Base-by-base conservation (phyloP, 1,140 invertebrate genomes). In the Drosophila tropicalis region DNA sequence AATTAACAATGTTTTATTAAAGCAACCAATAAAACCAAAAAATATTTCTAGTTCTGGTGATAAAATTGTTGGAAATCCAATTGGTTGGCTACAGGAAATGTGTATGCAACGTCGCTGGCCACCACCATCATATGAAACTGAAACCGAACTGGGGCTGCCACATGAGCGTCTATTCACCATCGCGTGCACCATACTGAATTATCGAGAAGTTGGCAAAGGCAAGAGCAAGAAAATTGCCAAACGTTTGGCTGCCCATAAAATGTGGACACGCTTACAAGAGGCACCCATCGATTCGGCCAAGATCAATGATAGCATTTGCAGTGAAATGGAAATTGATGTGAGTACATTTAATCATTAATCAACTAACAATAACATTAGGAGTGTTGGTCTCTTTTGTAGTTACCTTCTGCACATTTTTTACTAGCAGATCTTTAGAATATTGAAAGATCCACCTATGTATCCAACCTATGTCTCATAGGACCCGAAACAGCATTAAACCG, bases 221-320 rank as follows among this genome's bases (percentile, higher is more conserved):
- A 98, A 98, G 91, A 98, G 98, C 60, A 99, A 99, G 93, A 99
- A 99, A 91, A 93, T 98, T 17, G 98, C 98, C 1, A 99, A 99
- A 93, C 94, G 98, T 39, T 95, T 97, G 90, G 98, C 98, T 22
- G 98, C 98, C 40, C 95, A 96, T 87, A 97, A 97, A 90, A 99
- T 99, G 98, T 96, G 96, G 94, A 95, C 96, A 70, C 94, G 95
- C 44, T 92, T 98, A 56, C 95, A 97, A 90, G 96, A 97, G 79
- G 93, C 95, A 69, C 95, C 96, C 1, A 92, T 94, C n/a, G 95
- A 96, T 92, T 94, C 94, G 93, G 81, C 91, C 29, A 94, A 92
- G 67, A 87, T 92, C 41, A 82, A 67, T 61, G 92, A 93, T 17
- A 93, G 94, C 65, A 93, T 92, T 60, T 87, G 84, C 56, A 76